phyloP scores from a whole-genome alignment of 2,888 invertebrate genomes.

The Lycaena phlaeas region DNA sequence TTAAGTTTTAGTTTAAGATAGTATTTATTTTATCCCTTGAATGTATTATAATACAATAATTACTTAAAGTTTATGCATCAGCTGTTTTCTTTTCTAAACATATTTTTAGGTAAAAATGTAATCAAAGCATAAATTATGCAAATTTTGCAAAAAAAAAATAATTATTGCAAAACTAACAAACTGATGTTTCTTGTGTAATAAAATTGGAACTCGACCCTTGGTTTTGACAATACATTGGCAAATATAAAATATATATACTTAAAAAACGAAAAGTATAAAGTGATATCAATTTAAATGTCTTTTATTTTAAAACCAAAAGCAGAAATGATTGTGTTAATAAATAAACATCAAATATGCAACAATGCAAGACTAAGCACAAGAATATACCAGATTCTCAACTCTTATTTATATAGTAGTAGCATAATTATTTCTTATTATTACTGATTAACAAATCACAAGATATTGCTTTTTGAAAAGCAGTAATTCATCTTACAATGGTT shows the following conservation, averaged over 20 bases:
- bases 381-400: neutral
- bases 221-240: neutral
- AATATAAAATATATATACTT: too few relatives aligned
- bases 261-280: neutral
- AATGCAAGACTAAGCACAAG: neutral
- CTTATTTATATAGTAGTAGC: too few relatives aligned
- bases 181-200: too few relatives aligned
- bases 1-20: too few relatives aligned
- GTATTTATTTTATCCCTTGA: too few relatives aligned
- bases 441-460: too few relatives aligned
- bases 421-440: too few relatives aligned
- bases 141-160: neutral
- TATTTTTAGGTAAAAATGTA: neutral
- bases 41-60: too few relatives aligned
- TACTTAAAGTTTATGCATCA: too few relatives aligned
- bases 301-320: neutral
- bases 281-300: neutral
- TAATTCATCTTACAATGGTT: too few relatives aligned
- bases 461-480: too few relatives aligned
- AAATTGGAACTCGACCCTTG: neutral
- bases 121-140: neutral
- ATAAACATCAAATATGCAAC: neutral
- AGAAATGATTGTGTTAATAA: too few relatives aligned
- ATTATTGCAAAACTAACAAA: neutral
- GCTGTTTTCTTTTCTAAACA: neutral